phyloP scores from a whole-genome alignment of 2,113 vertebrate genomes.

The Amazona vittata region DNA sequence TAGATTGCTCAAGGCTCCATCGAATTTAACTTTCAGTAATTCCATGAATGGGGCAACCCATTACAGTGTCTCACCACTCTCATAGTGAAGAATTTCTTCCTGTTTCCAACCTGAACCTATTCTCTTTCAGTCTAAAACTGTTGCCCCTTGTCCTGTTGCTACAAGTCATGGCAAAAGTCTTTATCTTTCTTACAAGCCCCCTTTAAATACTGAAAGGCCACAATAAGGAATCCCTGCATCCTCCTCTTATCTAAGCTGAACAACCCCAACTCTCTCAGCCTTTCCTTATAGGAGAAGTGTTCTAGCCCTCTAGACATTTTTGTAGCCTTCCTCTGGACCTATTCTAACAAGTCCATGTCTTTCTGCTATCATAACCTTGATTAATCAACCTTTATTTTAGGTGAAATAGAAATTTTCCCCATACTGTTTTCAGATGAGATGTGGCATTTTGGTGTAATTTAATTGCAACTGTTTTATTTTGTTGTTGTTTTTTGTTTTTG shows the following conservation, averaged over 20 bases:
- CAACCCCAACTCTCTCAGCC: neutral
- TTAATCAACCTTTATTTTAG: neutral
- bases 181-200: neutral
- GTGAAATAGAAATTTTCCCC: neutral
- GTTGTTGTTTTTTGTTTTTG: too few relatives aligned
- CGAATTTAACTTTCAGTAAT: neutral
- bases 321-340: neutral
- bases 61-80: neutral
- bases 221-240: neutral
- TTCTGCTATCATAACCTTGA: neutral
- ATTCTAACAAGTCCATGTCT: neutral
- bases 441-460: neutral
- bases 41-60: neutral
- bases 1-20: neutral
- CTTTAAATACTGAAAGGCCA: neutral
- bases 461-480: neutral
- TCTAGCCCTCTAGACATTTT: neutral
- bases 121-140: neutral
- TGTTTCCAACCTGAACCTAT: neutral
- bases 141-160: neutral
- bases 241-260: neutral
- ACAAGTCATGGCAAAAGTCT: neutral
- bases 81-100: neutral
- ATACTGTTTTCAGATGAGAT: neutral
- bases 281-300: neutral